Percentiles rank a stretch among this genome's conserved stretches.
Conservation (phyloP, 2,888 invertebrate genomes). For the Ectropis crepuscularia region DNA sequence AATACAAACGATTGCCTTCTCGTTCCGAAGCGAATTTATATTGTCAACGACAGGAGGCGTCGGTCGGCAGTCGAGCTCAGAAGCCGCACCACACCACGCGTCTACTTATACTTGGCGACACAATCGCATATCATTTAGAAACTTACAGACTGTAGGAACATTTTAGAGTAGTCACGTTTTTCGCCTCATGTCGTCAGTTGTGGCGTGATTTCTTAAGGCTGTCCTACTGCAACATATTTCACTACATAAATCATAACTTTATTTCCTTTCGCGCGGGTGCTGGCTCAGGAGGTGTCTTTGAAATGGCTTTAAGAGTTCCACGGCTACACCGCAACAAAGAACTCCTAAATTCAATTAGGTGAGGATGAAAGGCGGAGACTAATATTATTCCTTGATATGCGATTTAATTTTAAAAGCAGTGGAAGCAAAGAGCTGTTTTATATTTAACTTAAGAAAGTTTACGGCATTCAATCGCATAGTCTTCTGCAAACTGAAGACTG, state of each 20-base stretch:
- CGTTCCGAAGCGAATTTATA: constrained; percentile 65
- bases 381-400: constrained; percentile 66
- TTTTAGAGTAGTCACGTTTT: not conserved
- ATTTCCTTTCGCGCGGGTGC: constrained; percentile 79
- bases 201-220: not conserved
- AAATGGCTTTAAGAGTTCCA: constrained; percentile 77
- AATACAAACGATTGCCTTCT: constrained; percentile 60
- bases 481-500: not conserved
- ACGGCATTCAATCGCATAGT: no score
- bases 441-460: not conserved
- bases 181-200: not conserved
- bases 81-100: constrained; percentile 33
- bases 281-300: constrained; percentile 75
- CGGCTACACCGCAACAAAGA: constrained; percentile 74
- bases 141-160: no score
- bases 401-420: constrained; percentile 50
- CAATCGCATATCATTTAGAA: no score
- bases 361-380: constrained; percentile 60
- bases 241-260: constrained; percentile 83
- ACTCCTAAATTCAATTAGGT: constrained; percentile 77
- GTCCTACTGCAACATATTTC: constrained; percentile 74
- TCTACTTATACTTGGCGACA: no score
- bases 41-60: constrained; percentile 66
- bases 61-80: constrained; percentile 53
- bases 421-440: not conserved